A percentile compares a stretch with the other conserved stretches of the same genome.
phyloP scores from a whole-genome alignment of 2,113 vertebrate genomes.

The Ochotona curzoniae region DNA sequence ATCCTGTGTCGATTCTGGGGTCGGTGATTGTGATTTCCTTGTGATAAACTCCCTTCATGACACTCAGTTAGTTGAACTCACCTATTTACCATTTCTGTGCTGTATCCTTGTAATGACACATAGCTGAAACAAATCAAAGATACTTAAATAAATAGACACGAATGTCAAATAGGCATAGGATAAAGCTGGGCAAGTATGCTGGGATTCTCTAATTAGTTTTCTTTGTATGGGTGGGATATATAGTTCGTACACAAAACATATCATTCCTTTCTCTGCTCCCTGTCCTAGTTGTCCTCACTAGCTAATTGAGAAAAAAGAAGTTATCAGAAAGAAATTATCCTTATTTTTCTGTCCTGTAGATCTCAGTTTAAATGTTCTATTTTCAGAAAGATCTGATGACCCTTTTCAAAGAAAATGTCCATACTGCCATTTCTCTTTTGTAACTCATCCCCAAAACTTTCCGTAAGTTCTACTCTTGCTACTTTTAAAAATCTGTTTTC shows the following conservation, averaged over 20 bases:
- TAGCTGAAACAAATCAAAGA: neutral
- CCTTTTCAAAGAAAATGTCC: neutral
- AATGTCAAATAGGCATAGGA: neutral
- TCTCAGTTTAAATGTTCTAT: neutral
- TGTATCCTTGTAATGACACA: neutral
- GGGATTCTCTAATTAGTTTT: constrained; percentile 1
- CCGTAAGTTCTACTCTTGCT: neutral
- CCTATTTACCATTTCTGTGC: neutral
- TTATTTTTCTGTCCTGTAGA: neutral
- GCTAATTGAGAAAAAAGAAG: constrained; percentile 19
- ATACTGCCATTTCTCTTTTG: neutral
- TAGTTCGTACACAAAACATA: neutral
- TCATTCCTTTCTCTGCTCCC: neutral
- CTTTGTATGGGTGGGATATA: neutral
- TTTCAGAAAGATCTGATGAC: neutral
- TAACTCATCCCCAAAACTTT: neutral
- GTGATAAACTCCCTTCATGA: neutral
- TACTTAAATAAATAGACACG: no score
- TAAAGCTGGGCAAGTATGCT: neutral
- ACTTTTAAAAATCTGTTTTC: constrained; percentile 2
- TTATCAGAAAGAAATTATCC: constrained; percentile 41
- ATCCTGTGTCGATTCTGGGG: neutral
- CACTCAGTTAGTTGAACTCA: neutral
- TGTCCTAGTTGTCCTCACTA: neutral
- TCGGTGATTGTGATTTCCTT: constrained; percentile 22